Evolutionary conservation across 1,140 invertebrate species (phyloP).

Genomic region (Telenomus remus): DNA sequence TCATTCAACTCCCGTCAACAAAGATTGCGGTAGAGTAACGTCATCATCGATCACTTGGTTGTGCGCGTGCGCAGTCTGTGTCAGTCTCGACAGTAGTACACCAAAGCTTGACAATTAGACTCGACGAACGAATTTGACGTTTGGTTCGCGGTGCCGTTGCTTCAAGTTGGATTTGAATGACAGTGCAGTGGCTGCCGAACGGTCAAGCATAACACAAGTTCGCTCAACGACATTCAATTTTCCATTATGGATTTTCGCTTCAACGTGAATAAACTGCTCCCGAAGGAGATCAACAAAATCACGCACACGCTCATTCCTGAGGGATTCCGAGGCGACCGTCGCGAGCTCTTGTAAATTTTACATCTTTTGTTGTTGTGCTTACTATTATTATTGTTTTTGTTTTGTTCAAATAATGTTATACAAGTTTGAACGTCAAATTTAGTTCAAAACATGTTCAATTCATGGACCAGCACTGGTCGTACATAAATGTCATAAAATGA

Average conservation of each 20-base stretch:
- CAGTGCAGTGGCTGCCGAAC: background rate
- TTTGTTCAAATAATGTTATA: no score
- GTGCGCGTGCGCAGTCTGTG: background rate
- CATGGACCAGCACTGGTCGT: no score
- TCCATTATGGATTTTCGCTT: slow-evolving; percentile 80
- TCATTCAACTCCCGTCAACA: background rate
- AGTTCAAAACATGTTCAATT: no score
- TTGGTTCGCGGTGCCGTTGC: background rate
- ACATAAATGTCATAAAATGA: no score
- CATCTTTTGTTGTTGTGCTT: no score
- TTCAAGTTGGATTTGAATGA: background rate
- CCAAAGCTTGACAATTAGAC: background rate
- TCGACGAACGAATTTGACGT: background rate
- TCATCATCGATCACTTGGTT: background rate
- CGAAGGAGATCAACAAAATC: slow-evolving; percentile 78
- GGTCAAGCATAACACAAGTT: background rate
- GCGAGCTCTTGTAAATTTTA: slow-evolving; percentile 76
- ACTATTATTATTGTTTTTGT: no score
- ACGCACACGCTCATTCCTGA: slow-evolving; percentile 78
- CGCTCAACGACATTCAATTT: background rate
- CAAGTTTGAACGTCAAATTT: no score
- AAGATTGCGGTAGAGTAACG: background rate
- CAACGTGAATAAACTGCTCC: slow-evolving; percentile 78
- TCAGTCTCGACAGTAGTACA: background rate
- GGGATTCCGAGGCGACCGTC: slow-evolving; percentile 78